These are phyloP conservation scores for Silurus aristotelis DNA, from an alignment of 2,797 vertebrate species.

Conservation along the genomic window DNA sequence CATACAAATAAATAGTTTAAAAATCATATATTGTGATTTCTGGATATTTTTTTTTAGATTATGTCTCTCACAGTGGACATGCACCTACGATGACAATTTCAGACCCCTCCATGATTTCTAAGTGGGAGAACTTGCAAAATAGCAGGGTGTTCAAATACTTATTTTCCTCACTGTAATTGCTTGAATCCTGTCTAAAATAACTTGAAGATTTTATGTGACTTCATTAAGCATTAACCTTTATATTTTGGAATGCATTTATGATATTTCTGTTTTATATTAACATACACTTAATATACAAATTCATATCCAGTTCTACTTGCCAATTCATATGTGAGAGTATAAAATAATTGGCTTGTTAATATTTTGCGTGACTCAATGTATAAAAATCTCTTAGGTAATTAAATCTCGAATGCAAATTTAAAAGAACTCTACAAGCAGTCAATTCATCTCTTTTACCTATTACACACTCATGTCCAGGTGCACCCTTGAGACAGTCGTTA, in stretches of 20 bases:
- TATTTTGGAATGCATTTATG: background rate
- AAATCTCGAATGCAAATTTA: background rate
- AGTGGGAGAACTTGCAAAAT: no score
- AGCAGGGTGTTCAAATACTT: no score
- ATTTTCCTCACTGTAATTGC: no score
- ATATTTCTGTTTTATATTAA: background rate
- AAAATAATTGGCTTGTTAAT: background rate
- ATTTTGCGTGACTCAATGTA: background rate
- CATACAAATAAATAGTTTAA: no score
- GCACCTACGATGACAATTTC: no score
- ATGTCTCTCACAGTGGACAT: no score
- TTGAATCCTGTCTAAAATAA: background rate
- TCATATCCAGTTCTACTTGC: no score
- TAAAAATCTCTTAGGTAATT: conserved; percentile 2
- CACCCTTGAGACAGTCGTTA: background rate
- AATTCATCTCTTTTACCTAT: background rate
- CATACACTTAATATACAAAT: background rate
- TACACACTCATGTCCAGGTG: background rate
- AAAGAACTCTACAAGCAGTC: background rate
- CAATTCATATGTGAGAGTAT: background rate
- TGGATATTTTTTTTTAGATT: no score
- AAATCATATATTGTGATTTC: no score
- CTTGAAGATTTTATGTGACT: background rate
- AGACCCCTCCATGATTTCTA: no score
- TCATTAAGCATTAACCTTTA: background rate